These are phyloP conservation scores for Anoplolepis gracilipes DNA, from an alignment of 1,140 invertebrate species.

Conservation along the genomic window DNA sequence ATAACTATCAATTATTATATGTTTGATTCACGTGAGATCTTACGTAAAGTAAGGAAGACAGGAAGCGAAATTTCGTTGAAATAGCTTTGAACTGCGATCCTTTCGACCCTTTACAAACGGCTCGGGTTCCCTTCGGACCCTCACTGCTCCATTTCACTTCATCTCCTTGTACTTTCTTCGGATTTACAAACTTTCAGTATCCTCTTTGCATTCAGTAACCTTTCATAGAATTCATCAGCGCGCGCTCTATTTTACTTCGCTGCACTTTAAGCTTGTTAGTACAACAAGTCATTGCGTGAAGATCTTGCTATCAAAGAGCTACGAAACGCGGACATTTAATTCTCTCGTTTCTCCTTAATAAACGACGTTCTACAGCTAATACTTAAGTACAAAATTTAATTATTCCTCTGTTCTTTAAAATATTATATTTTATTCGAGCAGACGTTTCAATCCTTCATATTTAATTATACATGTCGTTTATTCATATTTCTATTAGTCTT, in stretches of 20 bases:
- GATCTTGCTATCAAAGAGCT: background rate
- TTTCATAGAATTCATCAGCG: background rate
- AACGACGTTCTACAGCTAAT: background rate
- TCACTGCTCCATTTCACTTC: slow-evolving; percentile 38
- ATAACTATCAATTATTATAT: slow-evolving; percentile 27
- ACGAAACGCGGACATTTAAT: background rate
- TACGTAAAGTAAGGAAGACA: background rate
- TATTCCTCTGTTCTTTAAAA: background rate
- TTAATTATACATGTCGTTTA: background rate
- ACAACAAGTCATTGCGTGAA: slow-evolving; percentile 30
- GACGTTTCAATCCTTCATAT: background rate
- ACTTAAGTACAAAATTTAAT: slow-evolving; percentile 5
- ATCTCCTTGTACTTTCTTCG: slow-evolving; percentile 33
- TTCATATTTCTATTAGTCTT: background rate
- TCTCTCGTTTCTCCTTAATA: slow-evolving; percentile 4
- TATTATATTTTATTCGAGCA: slow-evolving; percentile 2
- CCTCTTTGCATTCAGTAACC: slow-evolving; percentile 33
- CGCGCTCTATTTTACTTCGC: slow-evolving; percentile 3
- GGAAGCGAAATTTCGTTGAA: slow-evolving; percentile 10
- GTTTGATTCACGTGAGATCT: background rate
- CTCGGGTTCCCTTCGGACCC: slow-evolving; percentile 15
- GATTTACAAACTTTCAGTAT: slow-evolving; percentile 32
- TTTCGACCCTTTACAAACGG: slow-evolving; percentile 24
- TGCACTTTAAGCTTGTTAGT: slow-evolving; percentile 27
- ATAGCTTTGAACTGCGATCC: slow-evolving; percentile 35